A percentile compares a stretch with the other conserved stretches of the same genome.
Conservation (phyloP, 2,797 vertebrate genomes). For the Eulemur albifrons region DNA sequence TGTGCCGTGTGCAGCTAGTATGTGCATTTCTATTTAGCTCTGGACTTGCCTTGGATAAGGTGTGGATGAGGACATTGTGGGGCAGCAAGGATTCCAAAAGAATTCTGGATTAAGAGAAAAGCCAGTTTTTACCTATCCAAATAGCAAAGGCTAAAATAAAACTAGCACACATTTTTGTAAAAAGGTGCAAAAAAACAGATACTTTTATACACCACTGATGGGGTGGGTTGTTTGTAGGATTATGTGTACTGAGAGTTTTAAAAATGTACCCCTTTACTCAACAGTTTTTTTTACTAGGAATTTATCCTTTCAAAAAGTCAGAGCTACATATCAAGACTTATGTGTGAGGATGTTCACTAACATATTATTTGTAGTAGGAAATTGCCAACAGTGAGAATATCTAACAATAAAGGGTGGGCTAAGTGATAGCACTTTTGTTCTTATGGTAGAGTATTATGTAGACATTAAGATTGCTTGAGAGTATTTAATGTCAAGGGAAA, state of each 20-base stretch:
- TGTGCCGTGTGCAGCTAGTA: neutral
- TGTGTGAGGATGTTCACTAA: neutral
- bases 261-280: neutral
- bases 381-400: neutral
- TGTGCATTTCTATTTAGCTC: neutral
- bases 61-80: neutral
- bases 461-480: neutral
- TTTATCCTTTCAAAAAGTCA: neutral
- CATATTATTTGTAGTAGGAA: neutral
- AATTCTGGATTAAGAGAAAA: constrained; percentile 16
- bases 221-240: neutral
- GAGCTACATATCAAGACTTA: neutral
- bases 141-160: constrained; percentile 30
- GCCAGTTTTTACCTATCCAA: neutral
- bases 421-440: neutral
- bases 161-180: neutral
- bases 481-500: neutral
- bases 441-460: neutral
- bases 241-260: neutral
- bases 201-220: neutral
- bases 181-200: neutral
- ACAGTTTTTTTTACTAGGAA: neutral
- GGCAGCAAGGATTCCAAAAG: constrained; percentile 3
- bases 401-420: neutral
- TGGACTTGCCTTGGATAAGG: neutral